Base-by-base conservation (phyloP, 2,888 invertebrate species). In the Thalpophila matura region DNA sequence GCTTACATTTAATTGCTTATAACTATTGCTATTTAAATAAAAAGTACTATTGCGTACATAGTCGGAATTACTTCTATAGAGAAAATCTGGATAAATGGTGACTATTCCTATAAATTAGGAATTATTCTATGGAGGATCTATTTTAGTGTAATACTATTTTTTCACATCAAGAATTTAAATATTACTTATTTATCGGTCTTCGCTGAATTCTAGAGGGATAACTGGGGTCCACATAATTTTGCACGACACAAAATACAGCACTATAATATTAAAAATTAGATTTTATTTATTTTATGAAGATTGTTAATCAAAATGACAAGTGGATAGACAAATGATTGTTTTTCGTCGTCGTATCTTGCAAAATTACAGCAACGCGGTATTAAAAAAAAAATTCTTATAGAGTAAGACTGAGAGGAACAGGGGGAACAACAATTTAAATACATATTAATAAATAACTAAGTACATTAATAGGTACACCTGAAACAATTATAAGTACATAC, bases 1-100 rank as follows among this genome's bases (percentile, higher is more conserved):
- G 47, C 68, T 78, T 81, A 72, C 22, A 40, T 71, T 42, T 35
- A 51, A 9, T 47, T 40, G 31, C 37, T 58, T 74, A 69, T 58
- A 42, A 22, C 54, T 63, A 68, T 18, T 5, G 10, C 50, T 58
- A 56, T 40, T 38, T 49, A 31, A 33, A 24, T 45, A 58, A 49
- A 46, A 27, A 31, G 4, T 51, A 29, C 16, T 61, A 47, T 33
- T 35, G n/a, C n/a, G n/a, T n/a, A 45, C 7, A 47, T 31, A 69
- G 14, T 53, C 38, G 46, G 35, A 42, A 35, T 35, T 49, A 66
- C 9, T 16, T 66, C 66, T n/a, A n/a, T n/a, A n/a, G n/a, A n/a
- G n/a, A n/a, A n/a, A n/a, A n/a, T n/a, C n/a, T n/a, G n/a, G n/a
- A n/a, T n/a, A n/a, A n/a, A n/a, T n/a, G n/a, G n/a, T n/a, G n/a